Conservation (phyloP, 1,140 invertebrate species). For the Heliconius hermathena region DNA sequence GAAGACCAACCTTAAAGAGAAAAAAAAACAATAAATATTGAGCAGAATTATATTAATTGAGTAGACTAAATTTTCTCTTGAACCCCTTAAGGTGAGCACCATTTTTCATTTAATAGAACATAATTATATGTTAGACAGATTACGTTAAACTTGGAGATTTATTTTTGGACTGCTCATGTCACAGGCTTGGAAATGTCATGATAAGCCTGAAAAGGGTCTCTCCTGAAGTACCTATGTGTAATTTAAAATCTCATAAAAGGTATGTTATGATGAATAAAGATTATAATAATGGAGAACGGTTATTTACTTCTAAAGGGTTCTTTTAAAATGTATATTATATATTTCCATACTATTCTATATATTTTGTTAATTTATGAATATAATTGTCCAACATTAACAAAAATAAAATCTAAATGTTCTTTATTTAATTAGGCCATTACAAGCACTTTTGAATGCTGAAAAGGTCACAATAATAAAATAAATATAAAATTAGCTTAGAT, state of each 20-base stretch:
- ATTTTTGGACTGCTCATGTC: conserved; percentile 9
- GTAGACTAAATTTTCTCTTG: neutral
- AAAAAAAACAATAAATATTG: neutral
- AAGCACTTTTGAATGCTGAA: too few relatives aligned
- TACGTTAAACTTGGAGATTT: neutral
- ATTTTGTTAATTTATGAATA: too few relatives aligned
- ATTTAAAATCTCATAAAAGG: neutral
- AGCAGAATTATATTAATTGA: neutral
- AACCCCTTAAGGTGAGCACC: neutral
- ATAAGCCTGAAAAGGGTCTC: conserved; percentile 13
- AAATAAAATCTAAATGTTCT: too few relatives aligned
- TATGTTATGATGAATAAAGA: neutral
- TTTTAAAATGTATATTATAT: neutral
- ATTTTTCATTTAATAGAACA: neutral
- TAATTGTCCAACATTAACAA: too few relatives aligned
- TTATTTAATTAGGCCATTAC: too few relatives aligned
- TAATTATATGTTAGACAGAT: neutral
- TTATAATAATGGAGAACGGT: neutral
- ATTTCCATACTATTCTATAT: neutral
- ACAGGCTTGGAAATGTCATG: neutral
- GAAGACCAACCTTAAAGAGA: too few relatives aligned
- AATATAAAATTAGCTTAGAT: too few relatives aligned
- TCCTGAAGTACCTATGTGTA: neutral
- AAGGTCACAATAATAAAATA: too few relatives aligned
- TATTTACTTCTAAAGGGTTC: neutral